Base-by-base conservation (phyloP, 2,797 vertebrate species). In the Echiichthys vipera region DNA sequence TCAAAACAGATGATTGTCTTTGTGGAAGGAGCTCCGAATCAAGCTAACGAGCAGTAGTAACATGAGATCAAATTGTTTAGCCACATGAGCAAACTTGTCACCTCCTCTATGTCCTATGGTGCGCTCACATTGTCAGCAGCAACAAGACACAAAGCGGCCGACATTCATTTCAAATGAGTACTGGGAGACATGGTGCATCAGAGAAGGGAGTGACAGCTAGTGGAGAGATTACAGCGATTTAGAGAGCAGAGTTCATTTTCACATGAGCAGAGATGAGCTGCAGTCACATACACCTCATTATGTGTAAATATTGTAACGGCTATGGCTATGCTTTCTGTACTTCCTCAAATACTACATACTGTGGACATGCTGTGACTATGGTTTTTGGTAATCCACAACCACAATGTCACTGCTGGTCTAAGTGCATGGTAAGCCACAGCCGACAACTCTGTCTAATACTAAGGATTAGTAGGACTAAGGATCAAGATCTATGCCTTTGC, bases 81-180 rank as follows among this genome's bases (percentile, higher is more conserved):
- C 42, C 62, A 69, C 73, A 43, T 11, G 61, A 68, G 70, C 61
- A 54, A 77, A 74, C 39, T 20, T 66, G 56, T 74, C 46, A 10
- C 77, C 50, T 68, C 61, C 58, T 66, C 50, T 2, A 25, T 39
- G 49, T 76, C 64, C 34, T 2, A 43, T 80, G 67, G 69, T 27
- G 74, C 73, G 84, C 65, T 71, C 55, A 42, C 30, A 42, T 42
- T 67, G 77, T 49, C 64, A 56, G 73, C 56, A 25, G 65, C 39
- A 17, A 59, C 74, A 20, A 72, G 63, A 83, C 66, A 79, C 76
- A 78, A 75, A 81, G 73, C 56, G 29, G 78, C 40, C 53, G 14
- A 72, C 84, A 84, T 89, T 85, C 70, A 88, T 88, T 88, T 85
- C 40, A 79, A 67, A 90, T 87, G 86, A 92, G 71, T 1, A 18